These are phyloP conservation scores for Struthidea cinerea DNA, from an alignment of 2,113 vertebrate genomes.

Conservation along the genomic window DNA sequence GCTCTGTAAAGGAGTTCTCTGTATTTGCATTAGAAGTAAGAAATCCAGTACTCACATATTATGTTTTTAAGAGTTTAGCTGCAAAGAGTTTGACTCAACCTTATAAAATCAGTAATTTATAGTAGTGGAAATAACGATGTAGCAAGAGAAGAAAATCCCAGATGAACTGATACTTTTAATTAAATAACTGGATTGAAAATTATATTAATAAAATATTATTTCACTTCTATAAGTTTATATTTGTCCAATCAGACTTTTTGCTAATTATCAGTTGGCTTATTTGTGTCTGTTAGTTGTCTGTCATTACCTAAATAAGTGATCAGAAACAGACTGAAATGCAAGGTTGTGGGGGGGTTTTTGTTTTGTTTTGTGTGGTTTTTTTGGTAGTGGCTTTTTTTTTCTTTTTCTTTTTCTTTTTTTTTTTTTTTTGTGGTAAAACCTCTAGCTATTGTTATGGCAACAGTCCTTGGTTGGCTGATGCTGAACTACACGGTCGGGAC, in stretches of 20 bases:
- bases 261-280: neutral
- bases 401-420: neutral
- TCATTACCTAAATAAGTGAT: conserved; percentile 21
- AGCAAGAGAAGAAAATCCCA: neutral
- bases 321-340: conserved; percentile 20
- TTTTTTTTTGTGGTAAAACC: neutral
- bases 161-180: neutral
- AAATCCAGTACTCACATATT: neutral
- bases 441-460: conserved; percentile 18
- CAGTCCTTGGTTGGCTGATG: conserved; percentile 27
- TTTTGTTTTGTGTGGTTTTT: neutral
- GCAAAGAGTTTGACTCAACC: neutral
- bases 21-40: neutral
- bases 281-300: neutral
- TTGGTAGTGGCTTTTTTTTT: neutral
- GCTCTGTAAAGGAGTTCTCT: neutral
- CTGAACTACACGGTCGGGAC: neutral
- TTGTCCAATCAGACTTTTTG: neutral
- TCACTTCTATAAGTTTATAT: neutral
- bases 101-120: neutral
- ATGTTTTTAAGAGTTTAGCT: neutral
- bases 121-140: neutral
- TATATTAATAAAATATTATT: neutral
- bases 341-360: neutral
- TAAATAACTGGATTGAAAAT: neutral